Evolutionary conservation across 2,113 vertebrate genomes (phyloP).

Genomic region (Pangasianodon hypophthalmus): DNA sequence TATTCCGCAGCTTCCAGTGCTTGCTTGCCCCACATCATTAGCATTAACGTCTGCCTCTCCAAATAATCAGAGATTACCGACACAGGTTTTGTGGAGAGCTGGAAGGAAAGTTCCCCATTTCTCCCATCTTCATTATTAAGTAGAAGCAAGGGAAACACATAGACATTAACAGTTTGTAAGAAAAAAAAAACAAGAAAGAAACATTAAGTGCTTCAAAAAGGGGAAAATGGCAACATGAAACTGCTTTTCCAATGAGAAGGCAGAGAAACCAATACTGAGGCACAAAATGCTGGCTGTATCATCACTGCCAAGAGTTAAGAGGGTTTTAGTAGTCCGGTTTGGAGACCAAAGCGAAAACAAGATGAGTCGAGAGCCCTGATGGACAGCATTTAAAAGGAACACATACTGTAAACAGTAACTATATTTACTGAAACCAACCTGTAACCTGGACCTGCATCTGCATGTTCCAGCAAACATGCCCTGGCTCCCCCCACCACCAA

Average conservation of each 20-base stretch:
- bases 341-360: slow-evolving; percentile 42
- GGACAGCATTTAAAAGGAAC: slow-evolving; percentile 21
- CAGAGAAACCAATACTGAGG: slow-evolving; percentile 24
- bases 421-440: slow-evolving; percentile 30
- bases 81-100: slow-evolving; percentile 22
- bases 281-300: slow-evolving; percentile 36
- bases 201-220: slow-evolving; percentile 51
- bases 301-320: slow-evolving; percentile 40
- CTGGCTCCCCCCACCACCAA: no score
- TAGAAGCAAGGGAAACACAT: slow-evolving; percentile 33
- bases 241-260: slow-evolving; percentile 32
- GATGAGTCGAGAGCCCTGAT: slow-evolving; percentile 31
- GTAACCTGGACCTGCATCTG: slow-evolving; percentile 20
- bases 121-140: slow-evolving; percentile 42
- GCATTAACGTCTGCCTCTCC: slow-evolving; percentile 65
- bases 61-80: slow-evolving; percentile 72
- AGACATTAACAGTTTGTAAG: slow-evolving; percentile 49
- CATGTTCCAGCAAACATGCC: neutral
- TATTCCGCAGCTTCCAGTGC: slow-evolving; percentile 85
- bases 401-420: slow-evolving; percentile 21
- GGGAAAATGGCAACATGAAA: slow-evolving; percentile 31
- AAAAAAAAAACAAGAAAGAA: slow-evolving; percentile 3
- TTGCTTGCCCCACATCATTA: slow-evolving; percentile 74
- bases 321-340: slow-evolving; percentile 37
- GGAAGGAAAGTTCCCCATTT: slow-evolving; percentile 27